Conservation (phyloP, 2,797 vertebrate genomes). For the Cyprinodon diabolis region DNA sequence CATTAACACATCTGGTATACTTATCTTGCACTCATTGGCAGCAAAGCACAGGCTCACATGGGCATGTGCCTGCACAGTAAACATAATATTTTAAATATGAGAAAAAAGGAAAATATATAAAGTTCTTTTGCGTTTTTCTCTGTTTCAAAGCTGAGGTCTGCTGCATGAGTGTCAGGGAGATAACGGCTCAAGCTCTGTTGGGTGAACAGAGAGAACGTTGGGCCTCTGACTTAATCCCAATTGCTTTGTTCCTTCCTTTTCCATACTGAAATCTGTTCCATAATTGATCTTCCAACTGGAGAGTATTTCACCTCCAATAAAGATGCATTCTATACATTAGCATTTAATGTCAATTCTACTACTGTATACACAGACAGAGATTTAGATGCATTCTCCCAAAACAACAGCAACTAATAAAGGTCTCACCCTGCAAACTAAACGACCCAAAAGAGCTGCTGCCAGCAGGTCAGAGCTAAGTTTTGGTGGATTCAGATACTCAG, state of each 20-base stretch:
- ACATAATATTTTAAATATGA: conserved; percentile 20
- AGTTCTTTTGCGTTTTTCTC: conserved; percentile 31
- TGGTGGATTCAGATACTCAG: not conserved
- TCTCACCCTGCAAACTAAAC: not conserved
- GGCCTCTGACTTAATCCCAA: conserved; percentile 52
- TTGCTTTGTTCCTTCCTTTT: conserved; percentile 34
- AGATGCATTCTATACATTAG: not conserved
- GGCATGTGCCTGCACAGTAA: conserved; percentile 10
- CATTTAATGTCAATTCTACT: not conserved
- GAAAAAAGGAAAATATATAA: conserved; percentile 40
- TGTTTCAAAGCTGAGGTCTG: conserved; percentile 44
- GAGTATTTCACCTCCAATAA: not conserved
- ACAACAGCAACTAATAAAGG: not conserved
- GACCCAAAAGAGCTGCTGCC: not conserved
- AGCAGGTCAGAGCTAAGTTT: not conserved
- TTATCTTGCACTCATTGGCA: conserved; percentile 54
- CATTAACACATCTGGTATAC: conserved; percentile 83
- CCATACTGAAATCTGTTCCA: not conserved
- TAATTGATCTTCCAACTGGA: not conserved
- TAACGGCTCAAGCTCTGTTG: conserved; percentile 46
- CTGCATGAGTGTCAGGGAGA: conserved; percentile 56
- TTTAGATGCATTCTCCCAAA: not conserved
- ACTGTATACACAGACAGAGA: not conserved
- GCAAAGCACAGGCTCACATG: conserved; percentile 8
- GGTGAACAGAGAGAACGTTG: conserved; percentile 54